Percentiles rank a stretch among this genome's conserved stretches.
These are phyloP conservation scores for Sphaerophoria taeniata DNA, from an alignment of 2,888 invertebrate genomes.

Conservation along the genomic window DNA sequence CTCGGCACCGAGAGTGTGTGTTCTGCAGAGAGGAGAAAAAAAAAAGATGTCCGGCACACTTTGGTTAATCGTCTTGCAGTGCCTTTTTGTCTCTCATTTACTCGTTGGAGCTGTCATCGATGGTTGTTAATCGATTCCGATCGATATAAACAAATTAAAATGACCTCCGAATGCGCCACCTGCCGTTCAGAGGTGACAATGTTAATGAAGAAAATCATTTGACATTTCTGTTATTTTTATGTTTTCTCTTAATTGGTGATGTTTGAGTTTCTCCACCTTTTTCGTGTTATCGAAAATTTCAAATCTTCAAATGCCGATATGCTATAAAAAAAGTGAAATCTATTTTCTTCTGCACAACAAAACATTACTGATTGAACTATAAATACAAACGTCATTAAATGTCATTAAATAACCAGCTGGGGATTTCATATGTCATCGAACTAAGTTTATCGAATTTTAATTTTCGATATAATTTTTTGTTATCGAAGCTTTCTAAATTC, in stretches of 20 bases:
- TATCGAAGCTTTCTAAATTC: constrained; percentile 5
- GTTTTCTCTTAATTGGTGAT: constrained; percentile 5
- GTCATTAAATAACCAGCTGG: constrained; percentile 66
- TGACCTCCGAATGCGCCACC: constrained; percentile 32
- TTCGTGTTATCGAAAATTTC: not conserved
- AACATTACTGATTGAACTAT: constrained; percentile 67
- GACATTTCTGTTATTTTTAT: not conserved
- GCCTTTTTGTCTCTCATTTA: constrained; percentile 22
- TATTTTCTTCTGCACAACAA: constrained; percentile 38
- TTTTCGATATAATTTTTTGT: not conserved
- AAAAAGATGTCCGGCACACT: constrained; percentile 37
- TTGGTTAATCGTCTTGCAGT: constrained; percentile 22
- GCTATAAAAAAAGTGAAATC: constrained; percentile 56
- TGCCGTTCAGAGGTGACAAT: not conserved
- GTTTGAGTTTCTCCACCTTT: not conserved
- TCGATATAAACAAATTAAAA: constrained; percentile 43
- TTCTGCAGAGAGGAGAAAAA: not conserved
- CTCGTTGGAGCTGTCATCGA: constrained; percentile 7
- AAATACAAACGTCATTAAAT: constrained; percentile 33
- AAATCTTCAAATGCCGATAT: constrained; percentile 4
- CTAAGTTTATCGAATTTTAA: not conserved
- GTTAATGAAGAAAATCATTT: not conserved
- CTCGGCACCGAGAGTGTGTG: not conserved
- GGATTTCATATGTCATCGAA: not conserved
- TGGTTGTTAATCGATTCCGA: constrained; percentile 9